A percentile compares a stretch with the other conserved stretches of the same genome.
These are phyloP conservation scores for Palythoa heliodiscus DNA, from an alignment of 92 coral and sea anemone genomes.

Conservation along the genomic window DNA sequence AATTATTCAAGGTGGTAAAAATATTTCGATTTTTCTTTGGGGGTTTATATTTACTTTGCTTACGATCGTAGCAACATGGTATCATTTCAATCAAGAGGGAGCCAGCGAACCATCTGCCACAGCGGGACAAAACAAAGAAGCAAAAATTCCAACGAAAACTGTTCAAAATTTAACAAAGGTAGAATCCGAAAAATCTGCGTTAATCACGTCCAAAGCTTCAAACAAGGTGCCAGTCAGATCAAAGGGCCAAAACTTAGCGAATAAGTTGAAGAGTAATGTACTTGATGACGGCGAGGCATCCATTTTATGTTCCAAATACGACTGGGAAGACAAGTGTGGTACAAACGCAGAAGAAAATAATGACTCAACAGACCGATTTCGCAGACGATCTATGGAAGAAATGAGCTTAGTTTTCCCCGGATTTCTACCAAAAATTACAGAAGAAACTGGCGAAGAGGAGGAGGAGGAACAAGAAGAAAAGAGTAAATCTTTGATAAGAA, in stretches of 20 bases:
- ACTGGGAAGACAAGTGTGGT: conserved; percentile 48
- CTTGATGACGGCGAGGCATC: conserved; percentile 83
- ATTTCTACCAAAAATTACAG: conserved; percentile 79
- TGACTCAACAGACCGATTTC: conserved; percentile 32
- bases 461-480: conserved; percentile 39
- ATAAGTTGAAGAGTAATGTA: conserved; percentile 30
- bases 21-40: conserved; percentile 78
- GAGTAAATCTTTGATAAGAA: conserved; percentile 3
- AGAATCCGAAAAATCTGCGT: conserved; percentile 12
- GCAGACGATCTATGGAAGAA: conserved; percentile 89
- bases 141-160: conserved; percentile 68
- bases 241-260: background rate
- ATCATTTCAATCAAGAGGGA: conserved; percentile 72
- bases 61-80: conserved; percentile 77
- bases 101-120: conserved; percentile 53
- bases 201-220: background rate
- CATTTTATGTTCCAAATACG: conserved; percentile 77
- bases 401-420: conserved; percentile 92
- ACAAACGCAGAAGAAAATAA: conserved; percentile 36
- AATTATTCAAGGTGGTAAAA: conserved; percentile 55
- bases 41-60: conserved; percentile 68
- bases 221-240: conserved; percentile 17
- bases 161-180: conserved; percentile 58
- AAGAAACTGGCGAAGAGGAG: conserved; percentile 79
- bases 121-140: conserved; percentile 64